A percentile compares a stretch with the other conserved stretches of the same genome.
Evolutionary conservation across 2,113 vertebrate species (phyloP).

Genomic region (Nerophis ophidion): DNA sequence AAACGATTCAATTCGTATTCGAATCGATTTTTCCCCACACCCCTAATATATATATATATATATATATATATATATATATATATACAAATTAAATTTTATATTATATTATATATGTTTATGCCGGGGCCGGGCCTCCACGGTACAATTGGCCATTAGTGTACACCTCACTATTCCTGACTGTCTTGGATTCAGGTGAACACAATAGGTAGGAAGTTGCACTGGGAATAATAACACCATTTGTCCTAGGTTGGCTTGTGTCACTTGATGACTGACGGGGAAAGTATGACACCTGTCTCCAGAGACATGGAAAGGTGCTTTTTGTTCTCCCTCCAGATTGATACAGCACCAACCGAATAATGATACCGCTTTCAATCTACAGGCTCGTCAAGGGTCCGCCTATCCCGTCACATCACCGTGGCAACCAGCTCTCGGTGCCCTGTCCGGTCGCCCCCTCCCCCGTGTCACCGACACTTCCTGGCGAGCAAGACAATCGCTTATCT

Average conservation of each 20-base stretch:
- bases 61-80: too few species aligned
- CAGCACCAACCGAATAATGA: slow-evolving; percentile 28
- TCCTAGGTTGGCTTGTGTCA: slow-evolving; percentile 14
- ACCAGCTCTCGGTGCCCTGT: slow-evolving; percentile 60
- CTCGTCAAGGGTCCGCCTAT: slow-evolving; percentile 50
- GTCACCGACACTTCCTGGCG: slow-evolving; percentile 55
- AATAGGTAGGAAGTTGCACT: slow-evolving; percentile 1
- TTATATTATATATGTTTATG: too few species aligned
- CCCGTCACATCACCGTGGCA: slow-evolving; percentile 50
- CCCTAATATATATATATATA: too few species aligned
- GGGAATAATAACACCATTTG: slow-evolving; percentile 8
- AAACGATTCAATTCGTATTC: too few species aligned
- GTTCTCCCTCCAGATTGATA: slow-evolving; percentile 21
- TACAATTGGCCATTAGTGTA: too few species aligned
- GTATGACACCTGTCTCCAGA: slow-evolving; percentile 51
- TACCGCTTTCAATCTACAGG: not conserved
- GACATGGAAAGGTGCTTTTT: slow-evolving; percentile 45
- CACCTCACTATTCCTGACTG: too few species aligned
- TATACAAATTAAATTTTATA: too few species aligned
- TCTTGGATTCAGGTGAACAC: too few species aligned
- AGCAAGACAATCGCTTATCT: slow-evolving; percentile 69
- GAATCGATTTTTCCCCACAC: too few species aligned
- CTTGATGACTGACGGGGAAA: slow-evolving; percentile 48
- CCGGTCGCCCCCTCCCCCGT: slow-evolving; percentile 56
- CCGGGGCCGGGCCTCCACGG: too few species aligned